These are phyloP conservation scores for Netelia inedita DNA, from an alignment of 2,888 invertebrate genomes.

Conservation along the genomic window DNA sequence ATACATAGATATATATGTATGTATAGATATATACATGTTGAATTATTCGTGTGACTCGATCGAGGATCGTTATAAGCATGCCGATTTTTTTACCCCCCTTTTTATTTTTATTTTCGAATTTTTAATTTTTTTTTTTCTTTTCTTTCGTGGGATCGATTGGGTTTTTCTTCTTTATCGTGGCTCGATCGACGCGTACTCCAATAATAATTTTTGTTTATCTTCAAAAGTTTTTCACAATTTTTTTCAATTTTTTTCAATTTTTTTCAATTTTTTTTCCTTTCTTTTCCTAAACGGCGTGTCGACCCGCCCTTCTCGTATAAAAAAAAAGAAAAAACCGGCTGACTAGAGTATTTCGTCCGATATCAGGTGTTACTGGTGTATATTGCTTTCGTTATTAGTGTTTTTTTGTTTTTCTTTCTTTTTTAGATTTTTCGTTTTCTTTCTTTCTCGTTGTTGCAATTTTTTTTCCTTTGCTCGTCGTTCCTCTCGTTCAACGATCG, in stretches of 20 bases:
- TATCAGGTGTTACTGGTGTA: constrained; percentile 81
- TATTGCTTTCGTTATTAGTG: constrained; percentile 77
- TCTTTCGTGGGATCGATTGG: constrained; percentile 4
- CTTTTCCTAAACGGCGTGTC: constrained; percentile 28
- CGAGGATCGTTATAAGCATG: constrained; percentile 28
- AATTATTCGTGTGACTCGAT: background rate
- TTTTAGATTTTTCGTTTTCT: background rate
- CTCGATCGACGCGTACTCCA: constrained; percentile 40
- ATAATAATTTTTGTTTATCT: constrained; percentile 5
- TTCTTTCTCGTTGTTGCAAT: background rate
- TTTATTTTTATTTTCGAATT: no score
- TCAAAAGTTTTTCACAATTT: no score
- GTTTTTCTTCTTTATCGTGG: constrained; percentile 3
- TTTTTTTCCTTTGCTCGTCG: constrained; percentile 47
- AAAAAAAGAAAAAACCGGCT: constrained; percentile 72
- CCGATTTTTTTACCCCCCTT: background rate
- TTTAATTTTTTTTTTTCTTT: background rate
- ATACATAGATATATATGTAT: no score
- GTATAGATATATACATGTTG: no score
- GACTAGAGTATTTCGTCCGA: constrained; percentile 81
- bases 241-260: no score
- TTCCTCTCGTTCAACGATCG: constrained; percentile 27
- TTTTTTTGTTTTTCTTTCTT: background rate
- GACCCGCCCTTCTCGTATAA: constrained; percentile 39
- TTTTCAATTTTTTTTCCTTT: background rate